Percentiles rank a stretch among this genome's conserved stretches.
Evolutionary conservation across 2,113 vertebrate genomes (phyloP).

Genomic region (Macroglossus sobrinus): DNA sequence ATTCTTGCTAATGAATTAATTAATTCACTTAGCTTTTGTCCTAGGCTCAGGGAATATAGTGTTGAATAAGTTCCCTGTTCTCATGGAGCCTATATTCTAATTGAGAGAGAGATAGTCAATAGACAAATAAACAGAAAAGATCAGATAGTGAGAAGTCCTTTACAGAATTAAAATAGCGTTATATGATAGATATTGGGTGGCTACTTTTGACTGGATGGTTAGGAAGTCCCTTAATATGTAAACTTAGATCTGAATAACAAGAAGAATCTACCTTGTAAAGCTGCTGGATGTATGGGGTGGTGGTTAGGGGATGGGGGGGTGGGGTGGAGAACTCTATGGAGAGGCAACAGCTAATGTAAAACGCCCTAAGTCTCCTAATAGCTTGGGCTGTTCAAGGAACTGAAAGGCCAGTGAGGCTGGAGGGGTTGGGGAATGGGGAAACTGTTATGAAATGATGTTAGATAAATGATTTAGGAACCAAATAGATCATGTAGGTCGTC

Average conservation of each 20-base stretch:
- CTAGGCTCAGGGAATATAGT: background rate
- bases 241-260: background rate
- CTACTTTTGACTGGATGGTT: background rate
- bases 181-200: background rate
- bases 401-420: background rate
- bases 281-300: background rate
- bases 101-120: background rate
- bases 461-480: background rate
- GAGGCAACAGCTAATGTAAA: background rate
- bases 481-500: background rate
- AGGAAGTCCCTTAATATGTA: background rate
- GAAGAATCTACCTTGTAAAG: constrained; percentile 2
- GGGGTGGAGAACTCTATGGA: background rate
- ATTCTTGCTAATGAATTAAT: background rate
- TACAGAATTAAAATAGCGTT: background rate
- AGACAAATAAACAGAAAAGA: background rate
- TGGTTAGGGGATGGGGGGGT: too few species aligned
- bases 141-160: background rate
- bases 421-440: background rate
- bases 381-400: background rate
- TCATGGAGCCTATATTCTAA: background rate
- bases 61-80: background rate
- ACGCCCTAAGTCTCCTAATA: background rate
- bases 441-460: background rate
- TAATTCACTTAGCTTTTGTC: background rate